These are phyloP conservation scores for Seira ritae DNA, from an alignment of 2,888 invertebrate species.

Conservation along the genomic window DNA sequence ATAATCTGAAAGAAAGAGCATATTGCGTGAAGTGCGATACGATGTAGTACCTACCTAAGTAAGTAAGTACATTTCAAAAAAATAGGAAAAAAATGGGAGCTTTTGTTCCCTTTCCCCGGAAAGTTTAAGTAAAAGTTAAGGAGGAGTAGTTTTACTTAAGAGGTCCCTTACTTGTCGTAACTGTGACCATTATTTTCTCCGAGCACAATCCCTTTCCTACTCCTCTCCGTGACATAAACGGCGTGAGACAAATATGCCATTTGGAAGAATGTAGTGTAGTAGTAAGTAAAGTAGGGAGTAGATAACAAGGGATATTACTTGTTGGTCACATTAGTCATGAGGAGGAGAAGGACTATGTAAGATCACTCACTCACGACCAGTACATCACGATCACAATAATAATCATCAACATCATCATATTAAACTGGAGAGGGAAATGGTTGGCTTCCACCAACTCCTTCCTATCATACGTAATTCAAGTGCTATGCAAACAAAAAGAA, in stretches of 20 bases:
- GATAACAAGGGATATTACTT: conserved; percentile 30
- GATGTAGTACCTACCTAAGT: no score
- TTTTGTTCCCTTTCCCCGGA: not conserved
- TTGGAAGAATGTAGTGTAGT: not conserved
- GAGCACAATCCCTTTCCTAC: not conserved
- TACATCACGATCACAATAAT: no score
- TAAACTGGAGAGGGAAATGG: no score
- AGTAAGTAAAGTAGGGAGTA: not conserved
- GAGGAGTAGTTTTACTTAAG: not conserved
- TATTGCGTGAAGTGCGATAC: not conserved
- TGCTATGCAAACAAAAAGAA: conserved; percentile 1
- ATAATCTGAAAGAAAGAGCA: no score
- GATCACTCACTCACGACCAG: not conserved
- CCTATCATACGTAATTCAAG: no score
- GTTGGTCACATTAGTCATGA: conserved; percentile 48
- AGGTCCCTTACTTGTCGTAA: conserved; percentile 2
- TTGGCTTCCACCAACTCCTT: no score
- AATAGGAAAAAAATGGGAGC: not conserved
- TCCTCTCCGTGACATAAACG: conserved; percentile 18
- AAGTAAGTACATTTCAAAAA: not conserved
- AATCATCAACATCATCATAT: no score
- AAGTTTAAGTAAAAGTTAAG: not conserved
- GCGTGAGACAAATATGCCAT: not conserved
- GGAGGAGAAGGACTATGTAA: conserved; percentile 9
- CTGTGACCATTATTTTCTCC: not conserved